Percentiles rank a stretch among this genome's conserved stretches.
These are phyloP conservation scores for Drosophila gaucha DNA, from an alignment of 2,888 invertebrate genomes.

Conservation along the genomic window DNA sequence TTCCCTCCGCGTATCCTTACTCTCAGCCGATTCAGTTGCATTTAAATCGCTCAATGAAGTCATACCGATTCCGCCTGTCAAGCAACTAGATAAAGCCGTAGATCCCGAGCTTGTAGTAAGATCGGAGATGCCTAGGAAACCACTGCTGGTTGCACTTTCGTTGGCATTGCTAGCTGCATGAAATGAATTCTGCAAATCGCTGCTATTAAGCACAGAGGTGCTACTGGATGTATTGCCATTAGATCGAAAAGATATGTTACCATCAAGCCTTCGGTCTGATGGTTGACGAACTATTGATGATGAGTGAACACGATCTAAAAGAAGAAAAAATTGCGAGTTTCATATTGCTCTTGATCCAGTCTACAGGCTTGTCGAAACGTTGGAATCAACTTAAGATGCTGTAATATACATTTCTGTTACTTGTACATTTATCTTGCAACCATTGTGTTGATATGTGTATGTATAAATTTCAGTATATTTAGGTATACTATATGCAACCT, in stretches of 20 bases:
- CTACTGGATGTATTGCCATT: slow-evolving; percentile 79
- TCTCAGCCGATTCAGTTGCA: slow-evolving; percentile 81
- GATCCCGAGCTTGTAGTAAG: slow-evolving; percentile 52
- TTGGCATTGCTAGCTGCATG: slow-evolving; percentile 56
- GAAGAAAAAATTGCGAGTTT: slow-evolving; percentile 1
- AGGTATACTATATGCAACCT: too few relatives aligned
- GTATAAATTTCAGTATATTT: too few relatives aligned
- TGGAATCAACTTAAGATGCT: too few relatives aligned
- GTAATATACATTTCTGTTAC: too few relatives aligned
- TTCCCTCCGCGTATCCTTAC: slow-evolving; percentile 74
- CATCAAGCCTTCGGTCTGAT: slow-evolving; percentile 84
- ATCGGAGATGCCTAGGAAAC: slow-evolving; percentile 42
- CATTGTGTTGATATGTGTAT: too few relatives aligned
- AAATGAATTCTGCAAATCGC: slow-evolving; percentile 76
- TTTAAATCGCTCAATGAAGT: slow-evolving; percentile 69
- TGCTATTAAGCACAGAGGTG: slow-evolving; percentile 73
- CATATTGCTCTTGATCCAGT: too few relatives aligned
- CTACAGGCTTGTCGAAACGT: too few relatives aligned
- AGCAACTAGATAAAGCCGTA: slow-evolving; percentile 44
- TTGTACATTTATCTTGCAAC: too few relatives aligned
- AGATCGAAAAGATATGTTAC: slow-evolving; percentile 79
- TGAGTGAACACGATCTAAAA: slow-evolving; percentile 83
- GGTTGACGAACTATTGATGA: slow-evolving; percentile 84
- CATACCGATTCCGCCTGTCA: slow-evolving; percentile 52
- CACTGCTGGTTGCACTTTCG: slow-evolving; percentile 53